phyloP scores from a whole-genome alignment of 2,113 vertebrate species.

The Indicator indicator region DNA sequence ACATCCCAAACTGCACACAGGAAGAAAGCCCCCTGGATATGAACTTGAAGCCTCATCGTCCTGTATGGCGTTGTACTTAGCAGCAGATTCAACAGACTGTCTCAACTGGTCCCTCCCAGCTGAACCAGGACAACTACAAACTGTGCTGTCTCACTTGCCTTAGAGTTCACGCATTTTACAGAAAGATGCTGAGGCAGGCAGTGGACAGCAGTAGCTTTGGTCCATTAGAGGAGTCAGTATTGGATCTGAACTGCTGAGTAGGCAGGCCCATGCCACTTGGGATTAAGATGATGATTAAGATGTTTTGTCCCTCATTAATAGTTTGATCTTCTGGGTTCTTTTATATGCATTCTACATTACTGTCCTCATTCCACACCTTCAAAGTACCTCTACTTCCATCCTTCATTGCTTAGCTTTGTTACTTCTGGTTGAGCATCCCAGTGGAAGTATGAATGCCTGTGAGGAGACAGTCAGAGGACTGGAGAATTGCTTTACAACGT shows the following conservation, averaged over 20 bases:
- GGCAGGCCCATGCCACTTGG: background rate
- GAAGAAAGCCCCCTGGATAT: no score
- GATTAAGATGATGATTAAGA: background rate
- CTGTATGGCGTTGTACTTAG: no score
- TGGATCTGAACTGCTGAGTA: background rate
- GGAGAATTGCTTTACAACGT: background rate
- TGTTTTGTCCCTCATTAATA: background rate
- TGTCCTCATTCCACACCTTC: background rate
- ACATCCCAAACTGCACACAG: no score
- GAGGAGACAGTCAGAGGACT: background rate
- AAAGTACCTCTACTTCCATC: background rate
- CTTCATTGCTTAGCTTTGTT: background rate
- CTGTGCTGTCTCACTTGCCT: background rate
- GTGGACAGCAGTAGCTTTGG: background rate
- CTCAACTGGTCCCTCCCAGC: no score
- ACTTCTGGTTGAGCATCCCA: background rate
- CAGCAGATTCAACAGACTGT: no score
- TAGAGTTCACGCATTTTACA: background rate
- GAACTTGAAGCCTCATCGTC: no score
- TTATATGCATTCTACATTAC: background rate
- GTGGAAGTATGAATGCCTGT: background rate
- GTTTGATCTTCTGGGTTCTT: background rate
- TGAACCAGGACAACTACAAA: background rate
- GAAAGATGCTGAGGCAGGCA: background rate
- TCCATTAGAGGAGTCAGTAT: background rate